Evolutionary conservation across 2,113 vertebrate genomes (phyloP).

Genomic region (Vombatus ursinus): DNA sequence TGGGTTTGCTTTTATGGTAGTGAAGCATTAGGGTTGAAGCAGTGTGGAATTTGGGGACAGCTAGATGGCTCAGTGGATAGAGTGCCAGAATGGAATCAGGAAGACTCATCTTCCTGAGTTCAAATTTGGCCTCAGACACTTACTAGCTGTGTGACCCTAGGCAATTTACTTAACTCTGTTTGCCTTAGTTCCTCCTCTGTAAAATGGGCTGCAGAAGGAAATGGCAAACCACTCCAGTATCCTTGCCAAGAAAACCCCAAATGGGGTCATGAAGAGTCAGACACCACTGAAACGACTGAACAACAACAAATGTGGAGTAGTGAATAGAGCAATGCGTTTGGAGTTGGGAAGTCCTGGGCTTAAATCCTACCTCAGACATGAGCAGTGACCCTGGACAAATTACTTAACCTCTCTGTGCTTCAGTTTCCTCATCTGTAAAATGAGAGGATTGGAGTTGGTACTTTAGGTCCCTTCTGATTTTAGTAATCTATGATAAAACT

Average conservation of each 20-base stretch:
- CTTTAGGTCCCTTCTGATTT: background rate
- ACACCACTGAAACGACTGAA: background rate
- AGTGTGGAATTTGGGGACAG: background rate
- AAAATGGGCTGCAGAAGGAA: background rate
- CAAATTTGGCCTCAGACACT: background rate
- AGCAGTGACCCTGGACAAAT: background rate
- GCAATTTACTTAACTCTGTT: background rate
- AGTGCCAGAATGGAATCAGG: background rate
- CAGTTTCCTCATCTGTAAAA: background rate
- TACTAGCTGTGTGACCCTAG: background rate
- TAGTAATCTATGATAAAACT: background rate
- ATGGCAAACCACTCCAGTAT: background rate
- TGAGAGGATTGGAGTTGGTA: background rate
- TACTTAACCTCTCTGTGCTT: background rate
- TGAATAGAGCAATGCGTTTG: background rate
- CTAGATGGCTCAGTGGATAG: background rate
- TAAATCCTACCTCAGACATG: background rate
- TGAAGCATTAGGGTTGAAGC: slow-evolving; percentile 26
- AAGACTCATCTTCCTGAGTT: background rate
- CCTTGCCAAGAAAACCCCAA: background rate
- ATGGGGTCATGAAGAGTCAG: background rate
- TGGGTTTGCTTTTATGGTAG: background rate
- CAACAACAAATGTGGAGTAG: background rate
- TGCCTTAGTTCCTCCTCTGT: background rate
- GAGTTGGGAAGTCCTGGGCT: background rate